Evolutionary conservation across 2,888 invertebrate genomes (phyloP), one percentile per base, ranked within the genome.

Genomic region (Heteromyza rotundicornis): DNA sequence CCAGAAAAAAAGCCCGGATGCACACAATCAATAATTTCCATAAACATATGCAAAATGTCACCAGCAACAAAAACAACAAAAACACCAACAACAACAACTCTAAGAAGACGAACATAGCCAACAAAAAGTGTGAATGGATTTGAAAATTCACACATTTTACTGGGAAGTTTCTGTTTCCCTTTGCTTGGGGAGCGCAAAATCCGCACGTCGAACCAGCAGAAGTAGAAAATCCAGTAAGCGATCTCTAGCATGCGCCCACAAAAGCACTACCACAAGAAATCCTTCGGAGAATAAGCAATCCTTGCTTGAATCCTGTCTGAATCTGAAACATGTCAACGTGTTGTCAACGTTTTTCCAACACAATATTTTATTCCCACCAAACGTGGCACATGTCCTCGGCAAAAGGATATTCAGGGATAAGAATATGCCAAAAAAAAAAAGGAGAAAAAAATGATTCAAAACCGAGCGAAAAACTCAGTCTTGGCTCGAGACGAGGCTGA

Each of bases 31-130:
- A 68, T 71, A 70, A 62, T 71, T 71, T 22, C 7, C 24, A 57
- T 47, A 58, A 60, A 60, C 65, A 52, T 50, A 70, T 70, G 70
- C 68, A 69, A 70, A 68, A 67, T 69, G 69, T 67, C 69, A 69
- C 58, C 63, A 57, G 47, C 59, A 22, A 52, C 47, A 47, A 50
- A 2, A 51, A 40, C 16, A 47, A 19, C 49, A 40, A 23, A 35
- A 59, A 23, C 32, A 36, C 52, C 27, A n/a, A 55, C 50, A 59
- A 69, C 68, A 69, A 69, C 69, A 61, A 65, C 70, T 72, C 73
- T 72, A 73, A 73, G n/a, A n/a, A n/a, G n/a, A n/a, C n/a, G n/a
- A n/a, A n/a, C n/a, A n/a, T n/a, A n/a, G n/a, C n/a, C n/a, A n/a
- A 8, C 71, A 17, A 47, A 47, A 47, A 47, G 47, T 47, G 47